Evolutionary conservation across 2,888 invertebrate species (phyloP), one percentile per base, ranked within the genome.

Genomic region (Scaptodrosophila latifasciaeformis): DNA sequence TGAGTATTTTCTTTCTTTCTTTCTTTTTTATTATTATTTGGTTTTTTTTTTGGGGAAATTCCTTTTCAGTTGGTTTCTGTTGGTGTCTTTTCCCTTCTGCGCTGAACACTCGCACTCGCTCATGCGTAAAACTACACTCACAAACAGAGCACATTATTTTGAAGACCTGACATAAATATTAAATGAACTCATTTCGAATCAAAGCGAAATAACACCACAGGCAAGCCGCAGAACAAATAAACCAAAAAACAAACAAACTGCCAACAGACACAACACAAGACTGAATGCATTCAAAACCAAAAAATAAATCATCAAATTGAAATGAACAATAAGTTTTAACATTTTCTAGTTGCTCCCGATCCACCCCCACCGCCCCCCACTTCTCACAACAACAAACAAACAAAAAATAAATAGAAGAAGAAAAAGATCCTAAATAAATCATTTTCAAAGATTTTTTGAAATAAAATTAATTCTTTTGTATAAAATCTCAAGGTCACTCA

Each of bases 121-220:
- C 71, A 68, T 59, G 70, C 68, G 60, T 74, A 46, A 74, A 70
- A 70, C 71, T 71, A 67, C 57, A 58, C 66, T 72, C 67, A 40
- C 55, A 45, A 62, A 10, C 9, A 6, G 40, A 40, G 19, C 40
- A 21, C 13, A 40, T 40, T 40, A 40, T 40, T 40, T 40, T 21
- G 21, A 21, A n/a, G 19, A 40, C 21, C 40, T 40, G 40, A 40
- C 40, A 40, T 40, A 40, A 40, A 40, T 40, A 40, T 40, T 19
- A 40, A 40, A 40, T 40, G 40, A 40, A 40, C 17, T 24, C 40
- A n/a, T 40, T 40, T 40, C n/a, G 12, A 40, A 31, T n/a, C 12
- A 49, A 31, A 37, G 10, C 18, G 7, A 37, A 37, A 37, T 17
- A 37, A 13, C 37, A 18, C 13, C 17, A 37, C 15, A 18, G 24